Evolutionary conservation across 2,113 vertebrate genomes (phyloP), one percentile per base, ranked within the genome.

Genomic region (Tylochromis polylepis): DNA sequence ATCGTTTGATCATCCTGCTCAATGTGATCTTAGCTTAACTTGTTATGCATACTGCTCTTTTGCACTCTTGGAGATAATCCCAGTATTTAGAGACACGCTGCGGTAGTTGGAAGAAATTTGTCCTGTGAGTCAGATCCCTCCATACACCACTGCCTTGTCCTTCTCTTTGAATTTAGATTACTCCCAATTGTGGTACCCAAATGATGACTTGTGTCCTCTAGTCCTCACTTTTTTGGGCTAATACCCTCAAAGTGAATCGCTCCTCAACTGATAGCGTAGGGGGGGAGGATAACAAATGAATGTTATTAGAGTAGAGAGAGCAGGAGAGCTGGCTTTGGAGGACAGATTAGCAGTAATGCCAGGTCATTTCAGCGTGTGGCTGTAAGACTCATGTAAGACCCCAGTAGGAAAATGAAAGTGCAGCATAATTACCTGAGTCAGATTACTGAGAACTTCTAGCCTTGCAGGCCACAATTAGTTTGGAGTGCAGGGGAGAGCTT

Each of bases 311-410:
- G 56, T 27, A 57, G 77, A 38, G 84, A 84, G 88, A 86, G 86
- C 8, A 56, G 55, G n/a, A 90, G 82, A 87, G 86, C 85, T 67
- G 90, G 83, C 85, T 93, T 92, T 89, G 82, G 83, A 93, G 91
- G 83, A 90, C 89, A 92, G 94, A 94, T 94, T 93, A 93, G 90
- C 86, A 41, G 82, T 92, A 93, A 93, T 88, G 55, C 92, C 84
- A 22, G 93, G 88, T 95, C 87, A 93, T 92, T 93, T 88, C 81
- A 59, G 62, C 82, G 65, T 86, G 90, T 59, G 43, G 81, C 91
- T 86, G 3, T 85, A 36, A 91, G 81, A 94, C 85, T 84, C 85
- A 72, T 87, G 79, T 87, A 82, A 84, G 85, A 84, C 84, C 87
- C 57, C 80, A 72, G 79, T 34, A 82, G 85, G 85, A 90, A 89